Conservation (phyloP, 2,797 vertebrate species). For the Helicolenus hilgendorfi region DNA sequence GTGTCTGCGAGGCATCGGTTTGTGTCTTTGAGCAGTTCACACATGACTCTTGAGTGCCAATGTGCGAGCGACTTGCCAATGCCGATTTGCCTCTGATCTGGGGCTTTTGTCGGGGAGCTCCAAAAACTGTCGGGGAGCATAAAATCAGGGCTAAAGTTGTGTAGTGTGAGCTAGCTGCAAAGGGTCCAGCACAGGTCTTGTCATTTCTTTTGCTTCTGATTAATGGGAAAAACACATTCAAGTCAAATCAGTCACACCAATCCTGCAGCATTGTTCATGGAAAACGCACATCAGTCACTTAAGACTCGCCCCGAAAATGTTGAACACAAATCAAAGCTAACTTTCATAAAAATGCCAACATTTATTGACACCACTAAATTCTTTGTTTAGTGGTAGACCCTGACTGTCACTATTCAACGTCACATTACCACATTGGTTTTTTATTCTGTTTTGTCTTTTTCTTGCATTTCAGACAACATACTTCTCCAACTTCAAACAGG, state of each 20-base stretch:
- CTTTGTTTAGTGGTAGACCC: not conserved
- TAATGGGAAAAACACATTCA: not conserved
- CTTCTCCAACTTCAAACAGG: slow-evolving; percentile 90
- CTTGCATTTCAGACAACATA: slow-evolving; percentile 86
- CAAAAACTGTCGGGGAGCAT: too few species aligned
- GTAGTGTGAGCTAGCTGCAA: not conserved
- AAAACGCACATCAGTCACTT: not conserved
- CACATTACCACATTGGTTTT: not conserved
- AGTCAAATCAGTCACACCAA: not conserved
- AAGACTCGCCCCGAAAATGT: too few species aligned
- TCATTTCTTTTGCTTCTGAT: not conserved
- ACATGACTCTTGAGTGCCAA: too few species aligned
- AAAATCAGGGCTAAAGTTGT: too few species aligned
- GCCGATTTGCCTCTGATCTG: too few species aligned
- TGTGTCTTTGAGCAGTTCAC: too few species aligned
- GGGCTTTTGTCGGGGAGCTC: too few species aligned
- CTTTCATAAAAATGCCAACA: not conserved
- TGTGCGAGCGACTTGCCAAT: too few species aligned
- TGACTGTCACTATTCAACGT: not conserved
- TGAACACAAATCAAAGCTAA: not conserved
- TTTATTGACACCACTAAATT: not conserved
- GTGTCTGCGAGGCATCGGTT: too few species aligned
- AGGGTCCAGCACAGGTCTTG: not conserved
- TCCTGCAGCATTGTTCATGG: not conserved
- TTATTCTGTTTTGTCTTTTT: not conserved